phyloP scores from a whole-genome alignment of 2,888 invertebrate species.

The Thyatira batis region DNA sequence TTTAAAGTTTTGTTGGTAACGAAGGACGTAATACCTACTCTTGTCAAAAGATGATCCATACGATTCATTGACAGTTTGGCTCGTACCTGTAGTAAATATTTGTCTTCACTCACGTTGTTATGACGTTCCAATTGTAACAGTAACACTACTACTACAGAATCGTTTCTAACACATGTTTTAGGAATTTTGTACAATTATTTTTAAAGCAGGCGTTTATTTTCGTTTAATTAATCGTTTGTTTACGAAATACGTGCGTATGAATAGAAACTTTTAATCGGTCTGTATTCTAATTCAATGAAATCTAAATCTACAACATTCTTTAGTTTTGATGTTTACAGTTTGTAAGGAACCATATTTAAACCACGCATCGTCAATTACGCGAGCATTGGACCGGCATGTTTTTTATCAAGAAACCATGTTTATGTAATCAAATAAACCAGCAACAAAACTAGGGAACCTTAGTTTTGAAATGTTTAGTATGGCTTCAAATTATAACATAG shows the following conservation, averaged over 20 bases:
- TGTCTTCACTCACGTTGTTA: background rate
- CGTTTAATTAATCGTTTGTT: background rate
- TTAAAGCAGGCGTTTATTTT: background rate
- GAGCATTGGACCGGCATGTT: constrained; percentile 13
- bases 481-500: background rate
- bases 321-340: constrained; percentile 12
- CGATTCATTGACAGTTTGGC: background rate
- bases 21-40: background rate
- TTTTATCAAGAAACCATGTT: constrained; percentile 24
- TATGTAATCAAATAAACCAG: constrained; percentile 16
- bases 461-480: background rate
- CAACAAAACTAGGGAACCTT: constrained; percentile 16
- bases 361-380: constrained; percentile 12
- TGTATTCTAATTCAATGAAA: background rate
- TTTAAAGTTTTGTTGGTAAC: constrained; percentile 12
- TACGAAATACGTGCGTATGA: background rate
- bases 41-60: background rate
- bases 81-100: background rate
- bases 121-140: background rate
- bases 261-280: background rate
- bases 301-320: background rate
- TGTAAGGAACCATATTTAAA: constrained; percentile 16
- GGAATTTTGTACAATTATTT: background rate
- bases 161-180: background rate
- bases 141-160: background rate